phyloP scores from a whole-genome alignment of 2,888 invertebrate genomes.

The Strigamia maritima region DNA sequence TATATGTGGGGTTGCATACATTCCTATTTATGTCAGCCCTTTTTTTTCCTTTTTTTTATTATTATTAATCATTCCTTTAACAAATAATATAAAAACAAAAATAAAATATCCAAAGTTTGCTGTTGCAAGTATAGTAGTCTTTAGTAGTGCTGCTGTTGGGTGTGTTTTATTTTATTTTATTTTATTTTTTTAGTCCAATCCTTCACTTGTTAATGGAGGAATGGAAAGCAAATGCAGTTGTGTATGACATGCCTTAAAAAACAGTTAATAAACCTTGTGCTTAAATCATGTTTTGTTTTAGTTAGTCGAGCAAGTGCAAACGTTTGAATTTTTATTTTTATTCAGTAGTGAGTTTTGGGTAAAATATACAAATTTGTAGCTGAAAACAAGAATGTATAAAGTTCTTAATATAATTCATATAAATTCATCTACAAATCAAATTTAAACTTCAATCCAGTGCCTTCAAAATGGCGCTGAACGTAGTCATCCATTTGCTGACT shows the following conservation, averaged over 20 bases:
- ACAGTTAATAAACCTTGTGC: slow-evolving; percentile 35
- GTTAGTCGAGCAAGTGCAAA: neutral
- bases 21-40: slow-evolving; percentile 21
- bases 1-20: neutral
- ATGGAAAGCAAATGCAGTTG: slow-evolving; percentile 19
- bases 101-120: neutral
- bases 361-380: too few species aligned
- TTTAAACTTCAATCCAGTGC: slow-evolving; percentile 31
- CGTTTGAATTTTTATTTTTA: neutral
- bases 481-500: slow-evolving; percentile 34
- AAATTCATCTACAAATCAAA: neutral
- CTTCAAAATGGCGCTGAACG: slow-evolving; percentile 21
- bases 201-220: slow-evolving; percentile 11
- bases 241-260: slow-evolving; percentile 34
- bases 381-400: neutral
- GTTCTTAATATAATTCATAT: neutral
- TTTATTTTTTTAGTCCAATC: slow-evolving; percentile 18
- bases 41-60: neutral
- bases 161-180: slow-evolving; percentile 1
- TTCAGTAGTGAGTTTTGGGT: neutral
- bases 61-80: slow-evolving; percentile 25
- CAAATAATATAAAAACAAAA: neutral
- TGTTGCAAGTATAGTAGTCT: slow-evolving; percentile 19
- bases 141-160: slow-evolving; percentile 32
- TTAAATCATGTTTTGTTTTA: neutral